Conservation (phyloP, 2,797 vertebrate species). For the Microctenopoma stevenorrisi region DNA sequence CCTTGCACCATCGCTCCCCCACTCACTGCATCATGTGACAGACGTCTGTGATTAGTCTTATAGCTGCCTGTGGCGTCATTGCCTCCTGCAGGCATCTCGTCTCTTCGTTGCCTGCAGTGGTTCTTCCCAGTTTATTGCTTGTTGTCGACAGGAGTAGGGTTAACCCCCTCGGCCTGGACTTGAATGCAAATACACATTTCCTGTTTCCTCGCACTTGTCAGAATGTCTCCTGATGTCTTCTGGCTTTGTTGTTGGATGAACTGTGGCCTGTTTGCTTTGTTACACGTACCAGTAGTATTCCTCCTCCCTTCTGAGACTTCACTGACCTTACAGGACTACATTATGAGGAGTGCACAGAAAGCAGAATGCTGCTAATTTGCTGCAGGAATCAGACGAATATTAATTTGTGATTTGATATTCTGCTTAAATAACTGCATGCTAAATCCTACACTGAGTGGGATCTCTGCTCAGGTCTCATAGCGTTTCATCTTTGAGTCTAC, state of each 20-base stretch:
- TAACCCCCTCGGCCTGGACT: slow-evolving; percentile 42
- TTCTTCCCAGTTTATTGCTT: slow-evolving; percentile 15
- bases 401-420: background rate
- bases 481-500: background rate
- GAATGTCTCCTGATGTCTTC: slow-evolving; percentile 40
- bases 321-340: slow-evolving; percentile 15
- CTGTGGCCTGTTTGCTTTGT: slow-evolving; percentile 31
- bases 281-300: slow-evolving; percentile 11
- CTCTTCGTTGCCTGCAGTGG: slow-evolving; percentile 21
- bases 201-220: slow-evolving; percentile 30
- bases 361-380: background rate
- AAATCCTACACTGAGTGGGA: background rate
- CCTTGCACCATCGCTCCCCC: slow-evolving; percentile 37
- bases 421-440: background rate
- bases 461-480: background rate
- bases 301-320: slow-evolving; percentile 22
- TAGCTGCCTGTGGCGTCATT: slow-evolving; percentile 25
- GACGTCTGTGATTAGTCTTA: background rate
- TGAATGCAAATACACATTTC: slow-evolving; percentile 50
- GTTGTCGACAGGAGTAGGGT: slow-evolving; percentile 1
- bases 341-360: slow-evolving; percentile 2
- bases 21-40: slow-evolving; percentile 35
- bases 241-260: slow-evolving; percentile 47
- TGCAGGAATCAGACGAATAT: slow-evolving; percentile 1
- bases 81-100: slow-evolving; percentile 10